Evolutionary conservation across 2,113 vertebrate genomes (phyloP), one percentile per base, ranked within the genome.

Genomic region (Sinocyclocheilus anophthalmus): DNA sequence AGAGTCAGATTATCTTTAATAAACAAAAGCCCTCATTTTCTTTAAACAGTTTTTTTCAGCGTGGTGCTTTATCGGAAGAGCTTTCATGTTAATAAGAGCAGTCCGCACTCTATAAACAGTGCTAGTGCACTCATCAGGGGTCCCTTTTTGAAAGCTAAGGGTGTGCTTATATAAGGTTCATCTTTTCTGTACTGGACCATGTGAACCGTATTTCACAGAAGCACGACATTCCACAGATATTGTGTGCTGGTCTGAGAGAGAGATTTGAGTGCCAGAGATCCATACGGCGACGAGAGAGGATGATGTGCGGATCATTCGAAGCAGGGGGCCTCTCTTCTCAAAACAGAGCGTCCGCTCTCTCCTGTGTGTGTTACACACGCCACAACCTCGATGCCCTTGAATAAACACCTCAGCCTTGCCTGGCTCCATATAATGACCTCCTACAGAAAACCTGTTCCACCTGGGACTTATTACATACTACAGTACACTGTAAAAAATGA

Each of bases 91-190:
- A 70, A 50, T 24, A 45, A 65, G 39, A 77, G 11, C 5, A 77
- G 42, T 48, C 82, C 12, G 9, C 59, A 11, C n/a, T 78, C 24
- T 37, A 67, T 20, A 72, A 82, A 59, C 72, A 75, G 22, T 10
- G 24, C 10, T 81, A 39, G 72, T 4, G 39, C 26, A 22, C 61
- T 77, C 82, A 83, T 76, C 77, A 84, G 30, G 30, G 6, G 84
- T 89, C 73, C 65, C 87, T 82, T 89, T 88, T 90, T 81, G 83
- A 59, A 72, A 79, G 39, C 83, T 83, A 30, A 20, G n/a, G 87
- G 85, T 91, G 18, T 93, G 92, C 92, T 92, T 86, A 90, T 88
- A 87, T 83, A 92, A 90, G 91, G 87, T 84, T 39, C 20, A 78
- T 87, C 91, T 89, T 92, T 91, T 92, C 90, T 91, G 83, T 81